A percentile compares a stretch with the other conserved stretches of the same genome.
phyloP scores from a whole-genome alignment of 1,140 invertebrate species.

The Gonatopus flavifemur region DNA sequence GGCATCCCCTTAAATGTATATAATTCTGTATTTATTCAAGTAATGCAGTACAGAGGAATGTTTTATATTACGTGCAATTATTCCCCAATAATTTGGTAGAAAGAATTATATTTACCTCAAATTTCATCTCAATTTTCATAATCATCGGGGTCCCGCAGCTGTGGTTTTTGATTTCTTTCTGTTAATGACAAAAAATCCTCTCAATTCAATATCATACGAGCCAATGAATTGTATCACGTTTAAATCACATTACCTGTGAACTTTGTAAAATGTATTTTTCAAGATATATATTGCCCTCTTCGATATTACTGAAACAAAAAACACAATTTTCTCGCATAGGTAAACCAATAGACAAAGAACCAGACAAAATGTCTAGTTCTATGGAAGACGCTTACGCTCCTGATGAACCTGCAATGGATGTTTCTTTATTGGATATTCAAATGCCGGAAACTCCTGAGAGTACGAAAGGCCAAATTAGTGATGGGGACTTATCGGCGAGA shows the following conservation, averaged over 20 bases:
- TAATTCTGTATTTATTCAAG: too few relatives aligned
- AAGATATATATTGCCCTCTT: neutral
- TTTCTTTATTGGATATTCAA: conserved; percentile 40
- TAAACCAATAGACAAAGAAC: conserved; percentile 7
- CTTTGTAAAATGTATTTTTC: neutral
- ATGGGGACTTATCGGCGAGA: conserved; percentile 28
- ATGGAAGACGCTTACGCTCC: conserved; percentile 24
- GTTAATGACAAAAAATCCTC: neutral
- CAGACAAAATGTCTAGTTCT: conserved; percentile 15
- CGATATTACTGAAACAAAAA: neutral
- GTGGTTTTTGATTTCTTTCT: neutral
- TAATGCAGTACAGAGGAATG: too few relatives aligned
- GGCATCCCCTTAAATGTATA: too few relatives aligned
- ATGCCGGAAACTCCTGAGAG: conserved; percentile 45
- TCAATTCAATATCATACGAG: too few relatives aligned
- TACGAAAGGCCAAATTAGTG: conserved; percentile 31
- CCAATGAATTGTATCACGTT: conserved; percentile 7
- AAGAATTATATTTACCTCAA: too few relatives aligned
- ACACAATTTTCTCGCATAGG: conserved; percentile 5
- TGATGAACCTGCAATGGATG: conserved; percentile 26
- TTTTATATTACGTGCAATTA: too few relatives aligned
- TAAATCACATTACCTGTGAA: too few relatives aligned
- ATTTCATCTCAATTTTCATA: too few relatives aligned
- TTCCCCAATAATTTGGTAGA: too few relatives aligned
- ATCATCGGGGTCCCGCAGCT: too few relatives aligned